Evolutionary conservation across 2,888 invertebrate genomes (phyloP).

Genomic region (Leptinotarsa juncta): DNA sequence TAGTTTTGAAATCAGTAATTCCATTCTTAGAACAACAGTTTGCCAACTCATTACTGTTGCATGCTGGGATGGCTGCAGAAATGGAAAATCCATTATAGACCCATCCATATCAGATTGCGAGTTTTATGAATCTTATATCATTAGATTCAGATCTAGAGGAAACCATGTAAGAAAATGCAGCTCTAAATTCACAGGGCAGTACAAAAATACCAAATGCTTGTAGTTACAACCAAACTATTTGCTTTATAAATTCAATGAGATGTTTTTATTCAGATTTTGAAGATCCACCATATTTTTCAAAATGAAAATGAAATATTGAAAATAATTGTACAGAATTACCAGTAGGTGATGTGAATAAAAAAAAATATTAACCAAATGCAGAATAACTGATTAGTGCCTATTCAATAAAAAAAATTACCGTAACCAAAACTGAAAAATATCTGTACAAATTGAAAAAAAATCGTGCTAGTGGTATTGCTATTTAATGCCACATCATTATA

Average conservation of each 20-base stretch:
- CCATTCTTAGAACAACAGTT: not conserved
- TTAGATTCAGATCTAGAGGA: not conserved
- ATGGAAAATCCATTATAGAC: not conserved
- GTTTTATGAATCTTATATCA: not conserved
- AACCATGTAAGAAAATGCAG: not conserved
- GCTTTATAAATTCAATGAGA: conserved; percentile 16
- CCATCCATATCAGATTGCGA: not conserved
- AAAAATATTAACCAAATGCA: too few relatives aligned
- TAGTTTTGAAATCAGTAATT: not conserved
- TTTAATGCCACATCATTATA: too few relatives aligned
- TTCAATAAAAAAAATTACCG: too few relatives aligned
- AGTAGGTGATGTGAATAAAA: not conserved
- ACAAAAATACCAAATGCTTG: conserved; percentile 7
- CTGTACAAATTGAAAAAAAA: too few relatives aligned
- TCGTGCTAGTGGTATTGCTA: too few relatives aligned
- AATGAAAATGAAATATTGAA: not conserved
- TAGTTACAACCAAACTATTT: conserved; percentile 5
- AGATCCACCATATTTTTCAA: conserved; percentile 11
- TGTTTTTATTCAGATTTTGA: conserved; percentile 6
- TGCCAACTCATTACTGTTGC: conserved; percentile 2
- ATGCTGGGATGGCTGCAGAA: conserved; percentile 13
- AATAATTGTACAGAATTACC: not conserved
- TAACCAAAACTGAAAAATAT: too few relatives aligned
- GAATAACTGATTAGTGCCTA: too few relatives aligned
- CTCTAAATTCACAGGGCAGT: not conserved